These are phyloP conservation scores for Rhopilema esculentum DNA, from an alignment of 30 jellyfish, hydroid and myxozoan species.

Conservation along the genomic window DNA sequence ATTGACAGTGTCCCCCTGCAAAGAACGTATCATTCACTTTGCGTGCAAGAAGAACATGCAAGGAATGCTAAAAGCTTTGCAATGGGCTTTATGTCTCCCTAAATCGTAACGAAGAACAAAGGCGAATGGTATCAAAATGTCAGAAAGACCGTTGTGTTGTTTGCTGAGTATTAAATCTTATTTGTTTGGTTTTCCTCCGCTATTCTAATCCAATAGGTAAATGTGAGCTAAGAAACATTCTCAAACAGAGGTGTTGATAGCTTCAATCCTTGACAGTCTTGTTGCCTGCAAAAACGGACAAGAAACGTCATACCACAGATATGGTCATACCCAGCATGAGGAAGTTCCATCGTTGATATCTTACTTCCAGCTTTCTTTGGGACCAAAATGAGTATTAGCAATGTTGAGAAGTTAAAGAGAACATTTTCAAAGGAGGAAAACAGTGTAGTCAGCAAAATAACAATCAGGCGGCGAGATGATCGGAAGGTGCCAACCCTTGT, in stretches of 20 bases:
- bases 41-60: background rate
- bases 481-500: background rate
- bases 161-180: background rate
- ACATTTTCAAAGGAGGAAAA: constrained; percentile 35
- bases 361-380: background rate
- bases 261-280: background rate
- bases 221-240: background rate
- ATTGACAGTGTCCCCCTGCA: background rate
- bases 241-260: background rate
- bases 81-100: background rate
- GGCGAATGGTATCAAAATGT: background rate
- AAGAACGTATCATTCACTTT: too few species aligned
- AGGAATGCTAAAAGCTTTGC: background rate
- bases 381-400: background rate
- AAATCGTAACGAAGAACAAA: background rate
- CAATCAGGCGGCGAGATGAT: constrained; percentile 16
- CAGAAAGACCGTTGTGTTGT: background rate
- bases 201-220: background rate
- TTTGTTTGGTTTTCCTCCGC: background rate
- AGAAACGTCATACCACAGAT: too few species aligned
- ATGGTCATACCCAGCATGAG: background rate
- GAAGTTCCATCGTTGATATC: background rate
- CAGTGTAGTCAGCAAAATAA: constrained; percentile 12
- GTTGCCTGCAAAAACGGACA: background rate
- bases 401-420: constrained; percentile 34